Percentiles rank a stretch among this genome's conserved stretches.
phyloP scores from a whole-genome alignment of 2,888 invertebrate species.

The Drosophila engyochracea region DNA sequence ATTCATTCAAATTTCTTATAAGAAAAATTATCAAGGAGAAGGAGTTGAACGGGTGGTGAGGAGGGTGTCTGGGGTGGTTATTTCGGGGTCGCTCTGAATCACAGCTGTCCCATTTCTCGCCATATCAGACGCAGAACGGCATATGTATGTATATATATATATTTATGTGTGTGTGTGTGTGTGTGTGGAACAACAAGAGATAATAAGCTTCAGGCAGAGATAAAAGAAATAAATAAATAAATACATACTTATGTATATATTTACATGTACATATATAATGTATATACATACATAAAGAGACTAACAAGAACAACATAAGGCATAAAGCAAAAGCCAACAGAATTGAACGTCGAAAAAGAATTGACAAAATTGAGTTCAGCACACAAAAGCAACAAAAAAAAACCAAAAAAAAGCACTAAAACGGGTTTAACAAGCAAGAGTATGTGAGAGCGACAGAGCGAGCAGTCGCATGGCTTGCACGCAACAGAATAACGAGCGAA shows the following conservation, averaged over 20 bases:
- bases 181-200: slow-evolving; percentile 42
- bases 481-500: slow-evolving; percentile 3
- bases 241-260: neutral
- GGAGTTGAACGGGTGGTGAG: neutral
- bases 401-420: slow-evolving; percentile 26
- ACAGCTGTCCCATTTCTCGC: slow-evolving; percentile 67
- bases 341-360: slow-evolving; percentile 68
- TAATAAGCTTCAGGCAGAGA: slow-evolving; percentile 67
- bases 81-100: slow-evolving; percentile 49
- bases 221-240: slow-evolving; percentile 47
- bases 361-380: slow-evolving; percentile 75
- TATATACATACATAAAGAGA: slow-evolving; percentile 36
- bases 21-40: neutral
- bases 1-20: slow-evolving; percentile 12
- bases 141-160: slow-evolving; percentile 16
- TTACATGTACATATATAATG: neutral
- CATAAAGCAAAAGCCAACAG: slow-evolving; percentile 60
- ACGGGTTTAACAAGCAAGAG: slow-evolving; percentile 48
- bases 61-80: neutral
- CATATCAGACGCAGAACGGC: slow-evolving; percentile 46
- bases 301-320: slow-evolving; percentile 38
- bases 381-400: slow-evolving; percentile 12
- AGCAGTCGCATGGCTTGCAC: slow-evolving; percentile 22
- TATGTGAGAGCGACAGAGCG: slow-evolving; percentile 24
- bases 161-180: neutral